A percentile compares a stretch with the other conserved stretches of the same genome.
Evolutionary conservation across 2,888 invertebrate species (phyloP).

Genomic region (Rotaria macrura): DNA sequence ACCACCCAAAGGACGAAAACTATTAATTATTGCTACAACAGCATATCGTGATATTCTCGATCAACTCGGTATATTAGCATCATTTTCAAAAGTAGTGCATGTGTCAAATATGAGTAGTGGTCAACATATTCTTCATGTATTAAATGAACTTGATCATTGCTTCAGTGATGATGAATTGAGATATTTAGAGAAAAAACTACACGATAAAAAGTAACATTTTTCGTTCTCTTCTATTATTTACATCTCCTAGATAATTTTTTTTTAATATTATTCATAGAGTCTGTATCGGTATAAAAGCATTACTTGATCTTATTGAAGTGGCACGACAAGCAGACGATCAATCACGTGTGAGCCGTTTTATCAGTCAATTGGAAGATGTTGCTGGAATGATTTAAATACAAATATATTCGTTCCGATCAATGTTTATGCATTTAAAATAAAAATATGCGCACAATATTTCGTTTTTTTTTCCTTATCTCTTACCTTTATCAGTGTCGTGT

Average conservation of each 20-base stretch:
- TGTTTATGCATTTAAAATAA: too few relatives aligned
- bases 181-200: background rate
- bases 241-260: background rate
- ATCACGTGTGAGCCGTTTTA: slow-evolving; percentile 26
- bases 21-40: slow-evolving; percentile 33
- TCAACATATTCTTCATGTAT: slow-evolving; percentile 23
- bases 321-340: slow-evolving; percentile 29
- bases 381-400: slow-evolving; percentile 23
- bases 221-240: too few relatives aligned
- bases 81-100: slow-evolving; percentile 31
- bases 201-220: slow-evolving; percentile 10
- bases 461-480: background rate
- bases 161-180: slow-evolving; percentile 24
- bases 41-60: slow-evolving; percentile 27
- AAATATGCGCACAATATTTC: too few relatives aligned
- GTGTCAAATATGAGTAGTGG: slow-evolving; percentile 30
- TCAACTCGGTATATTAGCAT: slow-evolving; percentile 28
- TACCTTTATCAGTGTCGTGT: background rate
- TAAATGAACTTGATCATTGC: slow-evolving; percentile 27
- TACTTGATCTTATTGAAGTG: slow-evolving; percentile 31
- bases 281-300: slow-evolving; percentile 30
- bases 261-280: background rate
- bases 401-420: background rate
- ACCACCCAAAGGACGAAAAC: slow-evolving; percentile 59
- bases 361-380: slow-evolving; percentile 26